These are phyloP conservation scores for Carcharodon carcharias DNA, from an alignment of 2,797 vertebrate genomes.

Conservation along the genomic window DNA sequence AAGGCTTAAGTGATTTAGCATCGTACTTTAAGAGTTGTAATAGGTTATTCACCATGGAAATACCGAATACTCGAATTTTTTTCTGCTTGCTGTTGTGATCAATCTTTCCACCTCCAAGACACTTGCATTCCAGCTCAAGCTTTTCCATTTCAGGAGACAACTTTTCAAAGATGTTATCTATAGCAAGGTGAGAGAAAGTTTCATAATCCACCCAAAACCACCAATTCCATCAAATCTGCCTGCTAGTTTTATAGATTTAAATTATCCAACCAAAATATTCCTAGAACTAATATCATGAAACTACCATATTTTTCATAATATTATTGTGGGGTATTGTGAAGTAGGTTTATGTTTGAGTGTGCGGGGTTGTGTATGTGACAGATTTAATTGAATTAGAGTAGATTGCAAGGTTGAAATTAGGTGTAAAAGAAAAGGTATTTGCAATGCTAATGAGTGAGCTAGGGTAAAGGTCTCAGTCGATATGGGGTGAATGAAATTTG, in stretches of 20 bases:
- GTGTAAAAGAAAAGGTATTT: no score
- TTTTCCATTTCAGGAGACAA: slow-evolving; percentile 69
- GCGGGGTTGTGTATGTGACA: no score
- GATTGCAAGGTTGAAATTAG: no score
- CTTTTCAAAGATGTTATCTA: slow-evolving; percentile 86
- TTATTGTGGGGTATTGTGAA: no score
- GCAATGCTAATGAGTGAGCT: no score
- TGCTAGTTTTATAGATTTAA: neutral
- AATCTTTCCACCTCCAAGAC: slow-evolving; percentile 82
- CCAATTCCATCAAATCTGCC: neutral
- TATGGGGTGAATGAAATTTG: no score
- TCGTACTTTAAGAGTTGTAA: neutral
- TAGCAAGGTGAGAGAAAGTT: slow-evolving; percentile 37
- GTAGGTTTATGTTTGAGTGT: no score
- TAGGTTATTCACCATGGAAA: slow-evolving; percentile 71
- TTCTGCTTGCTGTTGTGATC: slow-evolving; percentile 74
- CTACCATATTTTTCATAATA: no score
- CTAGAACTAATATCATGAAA: neutral
- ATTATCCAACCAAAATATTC: neutral
- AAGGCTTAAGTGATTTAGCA: neutral
- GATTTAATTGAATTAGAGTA: no score
- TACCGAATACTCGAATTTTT: slow-evolving; percentile 75
- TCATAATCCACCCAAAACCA: neutral
- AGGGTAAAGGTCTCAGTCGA: no score
- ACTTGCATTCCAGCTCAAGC: slow-evolving; percentile 72